These are phyloP conservation scores for Eulemur mongoz DNA, from an alignment of 2,797 vertebrate genomes.

Conservation along the genomic window DNA sequence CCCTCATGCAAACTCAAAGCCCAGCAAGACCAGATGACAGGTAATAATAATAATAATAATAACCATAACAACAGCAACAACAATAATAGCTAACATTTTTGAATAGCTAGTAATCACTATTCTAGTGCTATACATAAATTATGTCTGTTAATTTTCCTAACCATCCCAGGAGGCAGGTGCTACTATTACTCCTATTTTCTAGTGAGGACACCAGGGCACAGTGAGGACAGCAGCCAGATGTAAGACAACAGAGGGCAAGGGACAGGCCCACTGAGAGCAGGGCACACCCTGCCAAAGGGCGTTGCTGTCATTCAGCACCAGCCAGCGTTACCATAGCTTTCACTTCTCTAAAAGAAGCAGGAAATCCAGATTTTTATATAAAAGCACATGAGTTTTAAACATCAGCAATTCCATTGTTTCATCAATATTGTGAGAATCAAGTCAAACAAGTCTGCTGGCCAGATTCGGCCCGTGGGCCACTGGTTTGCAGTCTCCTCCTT, in stretches of 20 bases:
- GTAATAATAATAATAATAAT: neutral
- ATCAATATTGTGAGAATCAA: neutral
- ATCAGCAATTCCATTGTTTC: no score
- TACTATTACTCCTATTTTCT: neutral
- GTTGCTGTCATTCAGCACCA: neutral
- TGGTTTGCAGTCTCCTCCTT: neutral
- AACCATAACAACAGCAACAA: neutral
- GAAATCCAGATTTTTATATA: neutral
- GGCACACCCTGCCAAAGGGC: neutral
- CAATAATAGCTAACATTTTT: neutral
- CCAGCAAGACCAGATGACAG: neutral
- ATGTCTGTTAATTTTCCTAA: neutral
- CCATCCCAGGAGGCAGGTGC: neutral
- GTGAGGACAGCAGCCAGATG: neutral
- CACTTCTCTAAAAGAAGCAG: neutral
- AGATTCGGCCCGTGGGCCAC: neutral
- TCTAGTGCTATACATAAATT: neutral
- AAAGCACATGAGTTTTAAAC: neutral
- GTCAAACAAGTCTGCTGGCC: neutral
- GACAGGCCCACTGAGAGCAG: neutral
- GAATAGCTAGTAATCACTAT: neutral
- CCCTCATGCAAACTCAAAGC: neutral
- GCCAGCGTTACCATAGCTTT: neutral
- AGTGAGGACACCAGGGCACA: neutral
- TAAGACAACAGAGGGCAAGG: rapidly evolving